These are phyloP conservation scores for Julus scandinavius DNA, from an alignment of 2,888 invertebrate genomes.

Conservation along the genomic window DNA sequence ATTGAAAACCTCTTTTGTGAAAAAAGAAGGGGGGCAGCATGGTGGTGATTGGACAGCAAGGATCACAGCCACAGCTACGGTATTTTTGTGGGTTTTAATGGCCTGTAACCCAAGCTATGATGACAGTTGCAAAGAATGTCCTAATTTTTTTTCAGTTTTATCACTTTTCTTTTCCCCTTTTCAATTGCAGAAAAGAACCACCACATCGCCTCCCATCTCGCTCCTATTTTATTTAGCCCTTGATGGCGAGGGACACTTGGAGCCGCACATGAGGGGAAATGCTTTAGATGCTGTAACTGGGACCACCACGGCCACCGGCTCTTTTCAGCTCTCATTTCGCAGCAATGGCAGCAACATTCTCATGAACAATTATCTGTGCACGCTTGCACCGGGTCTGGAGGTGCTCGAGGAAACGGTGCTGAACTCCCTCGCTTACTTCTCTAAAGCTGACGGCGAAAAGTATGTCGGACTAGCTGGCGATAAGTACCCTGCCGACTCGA, in stretches of 20 bases:
- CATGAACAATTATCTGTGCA: slow-evolving; percentile 79
- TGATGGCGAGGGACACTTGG: slow-evolving; percentile 69
- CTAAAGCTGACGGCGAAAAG: slow-evolving; percentile 63
- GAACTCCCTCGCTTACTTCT: slow-evolving; percentile 70
- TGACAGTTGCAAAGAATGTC: neutral
- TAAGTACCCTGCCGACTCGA: slow-evolving; percentile 61
- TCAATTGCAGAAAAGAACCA: neutral
- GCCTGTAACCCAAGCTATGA: neutral
- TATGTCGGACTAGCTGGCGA: slow-evolving; percentile 62
- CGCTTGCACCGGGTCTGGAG: slow-evolving; percentile 76
- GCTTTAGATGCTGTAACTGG: slow-evolving; percentile 75
- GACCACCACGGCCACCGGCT: slow-evolving; percentile 79
- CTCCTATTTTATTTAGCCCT: slow-evolving; percentile 82
- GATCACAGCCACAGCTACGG: slow-evolving; percentile 74
- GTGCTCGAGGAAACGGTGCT: slow-evolving; percentile 80
- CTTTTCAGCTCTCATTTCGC: slow-evolving; percentile 75
- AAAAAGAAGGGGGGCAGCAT: slow-evolving; percentile 79
- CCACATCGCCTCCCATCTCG: slow-evolving; percentile 66
- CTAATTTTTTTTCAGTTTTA: too few species aligned
- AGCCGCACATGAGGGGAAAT: slow-evolving; percentile 59
- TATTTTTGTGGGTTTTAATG: slow-evolving; percentile 61
- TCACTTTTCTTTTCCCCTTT: neutral
- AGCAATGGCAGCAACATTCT: slow-evolving; percentile 69
- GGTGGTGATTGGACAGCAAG: slow-evolving; percentile 96
- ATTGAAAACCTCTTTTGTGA: slow-evolving; percentile 88